Percentiles rank a stretch among this genome's conserved stretches.
Evolutionary conservation across 1,140 invertebrate species (phyloP).

Genomic region (Micrasema minimum): DNA sequence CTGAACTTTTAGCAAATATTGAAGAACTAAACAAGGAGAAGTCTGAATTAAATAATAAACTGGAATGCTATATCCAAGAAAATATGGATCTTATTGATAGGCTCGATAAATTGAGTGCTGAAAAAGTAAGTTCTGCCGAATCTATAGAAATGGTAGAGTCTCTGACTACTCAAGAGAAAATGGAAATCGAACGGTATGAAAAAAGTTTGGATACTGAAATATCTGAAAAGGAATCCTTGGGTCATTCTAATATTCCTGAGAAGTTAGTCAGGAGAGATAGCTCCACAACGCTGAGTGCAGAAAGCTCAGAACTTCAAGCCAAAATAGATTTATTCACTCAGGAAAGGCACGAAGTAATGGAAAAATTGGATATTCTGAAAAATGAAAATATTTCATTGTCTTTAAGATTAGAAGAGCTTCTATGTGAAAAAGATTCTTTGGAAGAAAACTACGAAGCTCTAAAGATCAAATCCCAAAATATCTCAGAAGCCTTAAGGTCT

Average conservation of each 20-base stretch:
- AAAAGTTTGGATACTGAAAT: constrained; percentile 53
- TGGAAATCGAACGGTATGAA: constrained; percentile 68
- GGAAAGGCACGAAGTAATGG: constrained; percentile 74
- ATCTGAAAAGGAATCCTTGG: constrained; percentile 12
- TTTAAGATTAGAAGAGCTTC: constrained; percentile 54
- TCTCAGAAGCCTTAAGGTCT: constrained; percentile 20
- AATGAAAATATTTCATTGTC: constrained; percentile 67
- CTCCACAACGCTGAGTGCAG: constrained; percentile 66
- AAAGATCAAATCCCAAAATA: constrained; percentile 52
- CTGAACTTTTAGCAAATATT: constrained; percentile 65
- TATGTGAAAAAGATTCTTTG: constrained; percentile 53
- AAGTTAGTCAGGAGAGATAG: constrained; percentile 56
- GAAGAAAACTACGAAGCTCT: constrained; percentile 50
- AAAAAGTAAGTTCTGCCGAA: constrained; percentile 75
- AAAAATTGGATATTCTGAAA: constrained; percentile 73
- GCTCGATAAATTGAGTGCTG: constrained; percentile 73
- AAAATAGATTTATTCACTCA: constrained; percentile 75
- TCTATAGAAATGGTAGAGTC: constrained; percentile 77
- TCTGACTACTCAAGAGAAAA: constrained; percentile 72
- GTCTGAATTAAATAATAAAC: constrained; percentile 67
- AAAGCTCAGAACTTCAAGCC: constrained; percentile 71
- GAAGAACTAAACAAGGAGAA: constrained; percentile 70
- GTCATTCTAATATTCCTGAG: constrained; percentile 51
- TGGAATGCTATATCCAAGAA: constrained; percentile 73
- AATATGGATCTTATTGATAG: constrained; percentile 75